phyloP scores from a whole-genome alignment of 2,888 invertebrate species.

The Tachina lurida region DNA sequence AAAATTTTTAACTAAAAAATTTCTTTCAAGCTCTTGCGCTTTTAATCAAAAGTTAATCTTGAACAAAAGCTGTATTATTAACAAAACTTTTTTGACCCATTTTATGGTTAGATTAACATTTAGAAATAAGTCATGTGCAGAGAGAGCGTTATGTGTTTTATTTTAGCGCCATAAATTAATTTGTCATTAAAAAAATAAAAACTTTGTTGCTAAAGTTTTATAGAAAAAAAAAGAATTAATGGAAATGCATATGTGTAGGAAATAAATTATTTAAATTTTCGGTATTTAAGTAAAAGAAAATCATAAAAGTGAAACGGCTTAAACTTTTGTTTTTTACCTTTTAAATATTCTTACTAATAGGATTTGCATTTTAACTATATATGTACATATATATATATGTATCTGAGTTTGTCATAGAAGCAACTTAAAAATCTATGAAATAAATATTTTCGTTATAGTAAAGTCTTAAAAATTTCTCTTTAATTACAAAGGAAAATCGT shows the following conservation, averaged over 20 bases:
- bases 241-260: neutral
- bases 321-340: constrained; percentile 10
- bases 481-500: constrained; percentile 10
- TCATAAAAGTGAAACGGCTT: constrained; percentile 42
- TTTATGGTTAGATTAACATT: constrained; percentile 62
- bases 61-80: constrained; percentile 12
- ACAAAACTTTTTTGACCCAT: constrained; percentile 52
- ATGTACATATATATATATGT: too few species aligned
- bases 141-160: neutral
- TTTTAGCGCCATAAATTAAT: constrained; percentile 46
- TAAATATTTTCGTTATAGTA: neutral
- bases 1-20: neutral
- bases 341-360: neutral
- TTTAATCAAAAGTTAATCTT: neutral
- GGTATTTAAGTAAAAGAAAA: constrained; percentile 21
- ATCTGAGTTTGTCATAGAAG: too few species aligned
- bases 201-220: neutral
- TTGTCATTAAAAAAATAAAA: constrained; percentile 48
- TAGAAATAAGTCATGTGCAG: constrained; percentile 21
- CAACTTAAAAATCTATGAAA: neutral
- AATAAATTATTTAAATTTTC: neutral
- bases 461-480: constrained; percentile 36
- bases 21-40: neutral
- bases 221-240: constrained; percentile 18
- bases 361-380: too few species aligned